Evolutionary conservation across 2,888 invertebrate genomes (phyloP), one percentile per base, ranked within the genome.

Genomic region (Tetropium fuscum): DNA sequence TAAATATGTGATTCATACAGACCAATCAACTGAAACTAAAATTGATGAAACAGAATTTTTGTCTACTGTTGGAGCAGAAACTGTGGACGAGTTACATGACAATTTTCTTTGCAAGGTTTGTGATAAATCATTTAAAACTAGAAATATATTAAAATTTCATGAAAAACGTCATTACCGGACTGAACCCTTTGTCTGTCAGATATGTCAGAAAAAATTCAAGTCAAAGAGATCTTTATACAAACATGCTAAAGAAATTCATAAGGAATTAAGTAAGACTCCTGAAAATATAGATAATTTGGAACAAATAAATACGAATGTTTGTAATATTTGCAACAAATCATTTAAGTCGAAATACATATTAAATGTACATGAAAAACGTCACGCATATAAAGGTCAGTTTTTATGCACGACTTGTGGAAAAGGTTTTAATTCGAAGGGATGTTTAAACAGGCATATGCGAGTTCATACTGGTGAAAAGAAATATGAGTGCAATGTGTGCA

Each of bases 281-380:
- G 58, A 34, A 27, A 41, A 60, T 32, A 34, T 41, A 13, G 51
- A 61, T 10, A 16, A 32, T 38, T 47, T 45, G 16, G 34, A 59
- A 10, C 32, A 61, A 20, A 58, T 66, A 20, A 47, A 62, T 53
- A 58, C 72, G 3, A 63, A 64, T 30, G 56, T 68, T 20, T 76
- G 76, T 53, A 55, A 67, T 8, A 54, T 60, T 15, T 77, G 76
- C 56, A 73, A 73, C 38, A 76, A 77, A 68, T 66, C 71, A 11
- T 76, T 77, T 41, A 74, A 74, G 51, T 73, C 71, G n/a, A 76
- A 75, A 53, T 74, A 75, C 48, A 73, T 74, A 30, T 60, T 74
- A 41, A 65, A 62, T 49, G 71, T 75, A 15, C 74, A 77, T 60
- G 53, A 70, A 30, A 73, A 73, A 47, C 53, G 74, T 10, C 74